Percentiles rank a stretch among this genome's conserved stretches.
These are phyloP conservation scores for Selenia dentaria DNA, from an alignment of 2,888 invertebrate genomes.

Conservation along the genomic window DNA sequence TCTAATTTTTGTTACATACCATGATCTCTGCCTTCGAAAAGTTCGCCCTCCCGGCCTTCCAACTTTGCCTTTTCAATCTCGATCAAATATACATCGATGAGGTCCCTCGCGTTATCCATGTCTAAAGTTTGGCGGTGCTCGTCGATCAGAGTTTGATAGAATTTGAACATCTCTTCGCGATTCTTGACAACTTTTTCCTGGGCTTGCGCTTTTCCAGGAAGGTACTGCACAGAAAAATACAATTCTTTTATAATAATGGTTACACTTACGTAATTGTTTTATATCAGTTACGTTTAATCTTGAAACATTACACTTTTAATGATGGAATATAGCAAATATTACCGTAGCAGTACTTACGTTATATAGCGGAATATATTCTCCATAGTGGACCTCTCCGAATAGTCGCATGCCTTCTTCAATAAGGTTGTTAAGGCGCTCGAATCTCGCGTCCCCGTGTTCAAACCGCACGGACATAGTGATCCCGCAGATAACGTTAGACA, in stretches of 20 bases:
- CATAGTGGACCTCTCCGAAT: constrained; percentile 92
- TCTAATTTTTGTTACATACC: constrained; percentile 81
- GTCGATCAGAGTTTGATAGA: constrained; percentile 93
- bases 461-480: constrained; percentile 96
- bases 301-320: too few relatives aligned
- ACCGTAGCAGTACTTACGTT: constrained; percentile 70
- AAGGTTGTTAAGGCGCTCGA: constrained; percentile 91
- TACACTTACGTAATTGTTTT: too few relatives aligned
- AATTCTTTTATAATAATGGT: too few relatives aligned
- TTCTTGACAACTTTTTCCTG: constrained; percentile 87
- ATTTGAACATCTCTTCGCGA: constrained; percentile 93
- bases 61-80: constrained; percentile 93
- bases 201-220: constrained; percentile 86
- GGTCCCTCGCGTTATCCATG: constrained; percentile 90
- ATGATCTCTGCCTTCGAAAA: constrained; percentile 94
- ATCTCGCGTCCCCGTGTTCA: constrained; percentile 90
- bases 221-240: constrained; percentile 66
- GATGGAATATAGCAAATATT: too few relatives aligned
- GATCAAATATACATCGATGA: constrained; percentile 93
- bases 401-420: constrained; percentile 96
- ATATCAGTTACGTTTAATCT: too few relatives aligned
- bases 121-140: constrained; percentile 92
- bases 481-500: constrained; percentile 96
- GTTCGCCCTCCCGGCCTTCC: constrained; percentile 88
- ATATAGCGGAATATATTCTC: constrained; percentile 93